A percentile compares a stretch with the other conserved stretches of the same genome.
These are phyloP conservation scores for Acleris literana DNA, from an alignment of 2,888 invertebrate species.

Conservation along the genomic window DNA sequence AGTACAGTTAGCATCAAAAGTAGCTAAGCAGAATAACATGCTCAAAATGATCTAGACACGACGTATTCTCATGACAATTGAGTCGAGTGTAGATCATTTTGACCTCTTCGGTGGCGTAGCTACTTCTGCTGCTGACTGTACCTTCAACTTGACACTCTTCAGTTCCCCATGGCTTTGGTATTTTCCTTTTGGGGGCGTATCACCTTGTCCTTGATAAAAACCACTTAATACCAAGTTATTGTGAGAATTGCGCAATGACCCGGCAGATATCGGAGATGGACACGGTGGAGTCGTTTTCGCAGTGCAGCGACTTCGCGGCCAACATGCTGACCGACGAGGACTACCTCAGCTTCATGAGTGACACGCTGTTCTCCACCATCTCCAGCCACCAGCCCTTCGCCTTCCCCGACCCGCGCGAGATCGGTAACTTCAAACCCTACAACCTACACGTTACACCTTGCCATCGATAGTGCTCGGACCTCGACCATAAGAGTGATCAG, in stretches of 20 bases:
- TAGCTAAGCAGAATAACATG: no score
- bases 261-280: constrained; percentile 88
- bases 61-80: no score
- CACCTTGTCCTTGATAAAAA: no score
- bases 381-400: constrained; percentile 94
- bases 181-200: no score
- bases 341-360: constrained; percentile 94
- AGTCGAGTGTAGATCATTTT: no score
- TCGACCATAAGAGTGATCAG: no score
- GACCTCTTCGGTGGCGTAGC: no score
- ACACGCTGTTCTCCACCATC: constrained; percentile 95
- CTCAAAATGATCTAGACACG: no score
- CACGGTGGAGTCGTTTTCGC: constrained; percentile 88
- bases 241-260: constrained; percentile 25
- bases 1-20: no score
- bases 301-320: constrained; percentile 85
- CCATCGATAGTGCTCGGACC: neutral
- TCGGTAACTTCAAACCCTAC: constrained; percentile 85
- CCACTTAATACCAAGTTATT: neutral
- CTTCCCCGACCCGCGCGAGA: constrained; percentile 98
- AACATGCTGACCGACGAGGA: constrained; percentile 93
- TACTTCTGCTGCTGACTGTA: no score
- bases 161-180: no score
- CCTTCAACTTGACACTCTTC: no score
- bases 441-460: neutral